Evolutionary conservation across 2,113 vertebrate genomes (phyloP), one percentile per base, ranked within the genome.

Genomic region (Urocynchramus pylzowi): DNA sequence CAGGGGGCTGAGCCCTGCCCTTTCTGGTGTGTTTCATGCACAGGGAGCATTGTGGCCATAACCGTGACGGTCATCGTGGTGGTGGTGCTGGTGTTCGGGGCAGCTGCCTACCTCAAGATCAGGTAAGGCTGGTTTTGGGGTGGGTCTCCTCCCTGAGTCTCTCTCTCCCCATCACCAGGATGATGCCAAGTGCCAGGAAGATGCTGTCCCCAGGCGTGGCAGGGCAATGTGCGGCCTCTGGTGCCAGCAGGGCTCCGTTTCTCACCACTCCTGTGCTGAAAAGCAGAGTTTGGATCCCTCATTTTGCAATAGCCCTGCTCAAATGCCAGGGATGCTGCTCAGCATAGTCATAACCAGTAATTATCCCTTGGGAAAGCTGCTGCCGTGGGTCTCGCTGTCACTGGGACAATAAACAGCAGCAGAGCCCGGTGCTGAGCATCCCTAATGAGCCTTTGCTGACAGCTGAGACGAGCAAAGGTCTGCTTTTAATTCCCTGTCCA

Each of bases 21-120:
- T 79, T 47, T 47, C 30, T 87, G 52, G 4, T 28, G 4, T 26
- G 74, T 41, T 14, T 5, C 20, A 16, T 13, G 41, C 22, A 0
- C 97, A 98, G 98, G 98, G 44, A 98, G 98, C 88, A 96, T 98
- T 0, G 98, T 98, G 45, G 98, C 98, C 92, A 98, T 98, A 18
- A 98, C 98, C 0, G 87, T 98, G 88, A 96, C 97, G 0, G 98
- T 98, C 88, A 98, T 98, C 8, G 82, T 97, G 4, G 93, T 97
- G 67, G 97, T 98, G 37, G 39, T 98, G 95, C 13, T 98, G 96
- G 98, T 98, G 64, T 98, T 98, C 2, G 98, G 98, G 59, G 90
- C 80, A 3, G 98, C 98, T 0, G 97, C 98, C 0, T 98, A 98
- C 87, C 96, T 98, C 90, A 98, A 98, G 93, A 98, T 98, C 95